Evolutionary conservation across 2,888 invertebrate species (phyloP), one percentile per base, ranked within the genome.

Genomic region (Adelognathus sp.): DNA sequence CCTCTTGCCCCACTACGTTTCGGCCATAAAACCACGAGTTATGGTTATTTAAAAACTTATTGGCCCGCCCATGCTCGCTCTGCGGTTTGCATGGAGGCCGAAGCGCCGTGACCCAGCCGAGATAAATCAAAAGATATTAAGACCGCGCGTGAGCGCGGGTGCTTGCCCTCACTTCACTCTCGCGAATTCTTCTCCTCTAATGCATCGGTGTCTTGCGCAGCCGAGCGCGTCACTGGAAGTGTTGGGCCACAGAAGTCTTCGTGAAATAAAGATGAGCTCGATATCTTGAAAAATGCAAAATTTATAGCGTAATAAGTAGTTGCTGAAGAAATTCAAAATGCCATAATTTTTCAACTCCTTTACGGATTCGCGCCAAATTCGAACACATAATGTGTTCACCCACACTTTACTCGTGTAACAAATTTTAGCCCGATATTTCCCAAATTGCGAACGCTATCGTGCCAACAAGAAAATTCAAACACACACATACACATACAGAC

Each of bases 41-140:
- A 90, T 90, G 89, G 89, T 90, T 90, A 90, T 89, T 90, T 90
- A 90, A 90, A 90, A 90, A 90, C 89, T 88, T 89, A 90, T 90
- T 90, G 90, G 90, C 90, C 90, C 90, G 90, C 90, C 90, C 89
- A 89, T 89, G 86, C 82, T 86, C 82, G 67, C 73, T n/a, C n/a
- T 86, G 86, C 84, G 85, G 85, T 87, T 86, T 85, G 83, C 85
- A 84, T 79, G 81, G 78, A 83, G 86, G 85, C 87, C 86, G 84
- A 88, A 87, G 84, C 87, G 84, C 85, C 87, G 83, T 89, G 90
- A 90, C 90, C 90, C 88, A 88, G 87, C 87, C 87, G 80, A 90
- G 88, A 90, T 90, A 90, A 90, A 90, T 90, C 90, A 90, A 88
- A 86, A 86, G 88, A 89, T 90, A 90, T 90, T 90, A 89, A 89